phyloP scores from a whole-genome alignment of 2,888 invertebrate genomes.

The Galerucella pusilla region DNA sequence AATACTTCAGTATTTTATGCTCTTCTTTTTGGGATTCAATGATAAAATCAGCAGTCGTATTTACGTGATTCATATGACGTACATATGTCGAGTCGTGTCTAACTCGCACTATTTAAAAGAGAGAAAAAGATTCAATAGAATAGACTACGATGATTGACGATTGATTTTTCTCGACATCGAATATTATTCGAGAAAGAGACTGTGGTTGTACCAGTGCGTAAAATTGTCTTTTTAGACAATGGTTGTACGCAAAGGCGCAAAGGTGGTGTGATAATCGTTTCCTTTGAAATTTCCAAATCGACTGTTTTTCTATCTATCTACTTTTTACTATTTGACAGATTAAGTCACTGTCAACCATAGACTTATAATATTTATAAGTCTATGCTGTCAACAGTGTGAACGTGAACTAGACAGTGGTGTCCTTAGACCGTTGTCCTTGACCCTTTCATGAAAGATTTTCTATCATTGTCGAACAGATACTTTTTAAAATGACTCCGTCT shows the following conservation, averaged over 20 bases:
- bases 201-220: neutral
- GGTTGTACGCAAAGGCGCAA: too few relatives aligned
- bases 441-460: neutral
- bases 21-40: neutral
- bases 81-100: neutral
- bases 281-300: too few relatives aligned
- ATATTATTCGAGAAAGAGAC: neutral
- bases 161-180: too few relatives aligned
- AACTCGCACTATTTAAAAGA: neutral
- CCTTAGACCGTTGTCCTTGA: neutral
- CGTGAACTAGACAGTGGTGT: neutral
- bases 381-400: neutral
- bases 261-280: too few relatives aligned
- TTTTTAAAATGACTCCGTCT: neutral
- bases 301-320: too few relatives aligned
- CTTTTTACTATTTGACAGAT: neutral
- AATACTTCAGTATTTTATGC: too few relatives aligned
- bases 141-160: too few relatives aligned
- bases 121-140: neutral
- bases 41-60: neutral
- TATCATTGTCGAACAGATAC: neutral
- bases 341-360: neutral
- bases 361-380: too few relatives aligned
- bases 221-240: too few relatives aligned
- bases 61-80: neutral